Percentiles rank a stretch among this genome's conserved stretches.
Evolutionary conservation across 2,888 invertebrate genomes (phyloP).

Genomic region (Ectropis crepuscularia): DNA sequence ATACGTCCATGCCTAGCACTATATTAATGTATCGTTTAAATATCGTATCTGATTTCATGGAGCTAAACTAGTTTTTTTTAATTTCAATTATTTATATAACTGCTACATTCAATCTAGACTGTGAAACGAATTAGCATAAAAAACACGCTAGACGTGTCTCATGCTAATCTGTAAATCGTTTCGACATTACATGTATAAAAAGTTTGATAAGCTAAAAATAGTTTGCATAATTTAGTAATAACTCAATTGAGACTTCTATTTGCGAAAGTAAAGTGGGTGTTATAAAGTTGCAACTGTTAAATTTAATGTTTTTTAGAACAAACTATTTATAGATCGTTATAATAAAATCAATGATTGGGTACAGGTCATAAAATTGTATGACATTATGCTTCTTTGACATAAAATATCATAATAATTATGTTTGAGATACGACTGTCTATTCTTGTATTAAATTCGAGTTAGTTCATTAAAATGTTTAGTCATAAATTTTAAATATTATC

Average conservation of each 20-base stretch:
- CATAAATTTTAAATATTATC: no score
- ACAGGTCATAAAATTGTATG: constrained; percentile 3
- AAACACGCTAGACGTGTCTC: background rate
- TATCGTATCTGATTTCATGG: no score
- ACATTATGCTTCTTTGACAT: background rate
- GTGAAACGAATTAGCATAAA: background rate
- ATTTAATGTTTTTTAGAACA: constrained; percentile 1
- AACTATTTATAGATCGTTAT: background rate
- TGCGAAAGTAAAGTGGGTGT: background rate
- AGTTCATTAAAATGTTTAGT: no score
- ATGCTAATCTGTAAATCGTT: background rate
- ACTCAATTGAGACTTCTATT: background rate
- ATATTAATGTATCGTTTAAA: no score
- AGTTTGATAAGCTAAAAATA: constrained; percentile 2
- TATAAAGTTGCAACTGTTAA: background rate
- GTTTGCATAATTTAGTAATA: background rate
- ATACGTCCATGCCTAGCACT: no score
- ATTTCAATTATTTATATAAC: background rate
- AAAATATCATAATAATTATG: background rate
- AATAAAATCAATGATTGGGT: background rate
- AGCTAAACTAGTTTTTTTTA: no score
- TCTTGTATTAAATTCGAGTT: background rate
- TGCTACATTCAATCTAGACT: background rate
- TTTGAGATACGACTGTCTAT: background rate
- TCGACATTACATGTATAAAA: background rate